Evolutionary conservation across 2,888 invertebrate species (phyloP), one percentile per base, ranked within the genome.

Genomic region (Perizoma flavofasciatum): DNA sequence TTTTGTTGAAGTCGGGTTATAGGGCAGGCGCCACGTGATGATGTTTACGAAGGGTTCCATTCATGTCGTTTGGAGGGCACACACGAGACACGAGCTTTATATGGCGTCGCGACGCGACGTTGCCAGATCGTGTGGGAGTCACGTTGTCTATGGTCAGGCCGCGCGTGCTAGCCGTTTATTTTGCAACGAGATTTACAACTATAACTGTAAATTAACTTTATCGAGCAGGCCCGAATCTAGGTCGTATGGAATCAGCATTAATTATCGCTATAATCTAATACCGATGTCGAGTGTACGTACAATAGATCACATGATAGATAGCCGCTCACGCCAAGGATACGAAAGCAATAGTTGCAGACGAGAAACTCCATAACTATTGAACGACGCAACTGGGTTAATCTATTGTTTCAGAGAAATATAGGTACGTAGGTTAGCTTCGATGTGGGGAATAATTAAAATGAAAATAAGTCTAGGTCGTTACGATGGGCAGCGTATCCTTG

Each of bases 221-320:
- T 88, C 90, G 88, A 88, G 84, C 87, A 81, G 81, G 81, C 82
- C 85, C 83, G 83, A 86, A 91, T 85, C 85, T 91, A 89, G 91
- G 91, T 91, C 91, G 91, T 90, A 91, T 91, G 92, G 89, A 91
- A 90, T 92, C 91, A 91, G 88, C 90, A 91, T 91, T 90, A 91
- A 91, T 91, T 91, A 90, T 90, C 88, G 87, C 84, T 88, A 83
- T 89, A 90, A 91, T 91, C 90, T 90, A 81, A 86, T 85, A 87
- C 85, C 89, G 87, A 88, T 87, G 88, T 86, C 83, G 88, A 82
- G 77, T 82, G 79, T 82, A 80, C 81, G 83, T 85, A 91, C 91
- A 90, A 91, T 90, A 91, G 91, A 91, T 90, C 90, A 91, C 90
- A 88, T 89, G 88, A 89, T 88, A 89, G 89, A 89, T 90, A 88